Base-by-base conservation (phyloP, 2,888 invertebrate genomes). In the Trissonchulus sp. region DNA sequence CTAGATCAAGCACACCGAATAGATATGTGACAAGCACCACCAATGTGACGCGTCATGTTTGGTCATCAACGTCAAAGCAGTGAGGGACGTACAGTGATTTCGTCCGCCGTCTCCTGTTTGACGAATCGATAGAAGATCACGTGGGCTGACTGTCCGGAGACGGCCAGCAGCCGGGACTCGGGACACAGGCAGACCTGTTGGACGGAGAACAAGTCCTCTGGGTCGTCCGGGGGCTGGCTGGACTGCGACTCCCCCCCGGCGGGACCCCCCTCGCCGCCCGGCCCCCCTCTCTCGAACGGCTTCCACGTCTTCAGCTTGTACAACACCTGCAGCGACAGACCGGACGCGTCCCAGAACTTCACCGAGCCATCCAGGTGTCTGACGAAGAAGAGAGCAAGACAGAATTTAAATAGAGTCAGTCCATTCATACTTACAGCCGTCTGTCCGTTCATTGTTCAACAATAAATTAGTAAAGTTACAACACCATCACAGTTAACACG, bases 341-440 rank as follows among this genome's bases (percentile, higher is more conserved):
- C 94, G 83, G 95, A 94, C 69, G 95, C 94, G 86, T 99, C 98
- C 98, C 98, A 99, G 87, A 99, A 99, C 86, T 97, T 97, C 76
- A 99, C 89, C 84, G 95, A 95, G 74, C 99, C 99, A 87, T 99
- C 99, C 79, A 96, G 93, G 87, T 98, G 97, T 73, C 94, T 93
- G 87, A n/a, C 88, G 87, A 76, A 76, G 73, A 48, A 76, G 74
- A 33, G 68, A 78, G 18, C 48, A 3, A 37, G 30, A 37, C 36
- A 65, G 63, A 69, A 38, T 71, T 33, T 48, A 34, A 48, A n/a
- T 34, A n/a, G n/a, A n/a, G n/a, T n/a, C n/a, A n/a, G n/a, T n/a
- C n/a, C n/a, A n/a, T n/a, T n/a, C n/a, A n/a, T n/a, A n/a, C n/a
- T n/a, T n/a, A n/a, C n/a, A n/a, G n/a, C n/a, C n/a, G n/a, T n/a